Conservation (phyloP, 2,113 vertebrate genomes). For the Nerophis lumbriciformis region DNA sequence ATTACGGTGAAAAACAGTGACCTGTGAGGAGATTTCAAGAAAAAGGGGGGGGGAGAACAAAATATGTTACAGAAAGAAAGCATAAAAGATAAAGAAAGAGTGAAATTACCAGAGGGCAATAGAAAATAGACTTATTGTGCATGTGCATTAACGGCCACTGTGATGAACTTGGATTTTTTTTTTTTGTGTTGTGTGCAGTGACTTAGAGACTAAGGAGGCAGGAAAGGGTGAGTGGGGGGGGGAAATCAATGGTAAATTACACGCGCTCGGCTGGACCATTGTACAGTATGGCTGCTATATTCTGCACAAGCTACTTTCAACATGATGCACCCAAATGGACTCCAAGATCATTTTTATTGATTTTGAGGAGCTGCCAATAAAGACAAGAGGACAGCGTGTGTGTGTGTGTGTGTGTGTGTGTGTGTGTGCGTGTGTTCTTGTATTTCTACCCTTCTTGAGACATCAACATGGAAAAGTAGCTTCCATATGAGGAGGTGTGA, state of each 20-base stretch:
- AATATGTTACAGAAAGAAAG: constrained; percentile 42
- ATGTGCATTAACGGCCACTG: constrained; percentile 79
- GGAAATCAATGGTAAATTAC: constrained; percentile 95
- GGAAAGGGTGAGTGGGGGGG: constrained; percentile 40
- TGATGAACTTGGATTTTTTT: constrained; percentile 82
- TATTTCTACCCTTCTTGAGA: too few species aligned
- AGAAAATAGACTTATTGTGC: constrained; percentile 76
- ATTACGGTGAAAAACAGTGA: constrained; percentile 70
- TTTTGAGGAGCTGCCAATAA: constrained; percentile 78
- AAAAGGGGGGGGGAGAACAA: constrained; percentile 15
- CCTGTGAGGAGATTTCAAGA: constrained; percentile 79
- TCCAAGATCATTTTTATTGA: constrained; percentile 86
- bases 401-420: constrained; percentile 11
- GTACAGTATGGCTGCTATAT: constrained; percentile 83
- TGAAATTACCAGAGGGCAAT: constrained; percentile 75
- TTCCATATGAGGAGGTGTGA: too few species aligned
- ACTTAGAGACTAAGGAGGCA: constrained; percentile 84
- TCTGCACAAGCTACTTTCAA: constrained; percentile 78
- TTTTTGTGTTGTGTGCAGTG: constrained; percentile 75
- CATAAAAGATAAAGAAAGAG: constrained; percentile 63
- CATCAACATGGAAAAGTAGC: too few species aligned
- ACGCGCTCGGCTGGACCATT: constrained; percentile 83
- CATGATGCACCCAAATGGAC: constrained; percentile 80
- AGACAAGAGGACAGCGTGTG: constrained; percentile 9
- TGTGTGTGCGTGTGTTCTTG: not conserved